A percentile compares a stretch with the other conserved stretches of the same genome.
Conservation (phyloP, 2,113 vertebrate genomes). For the Leucopternis melanops region DNA sequence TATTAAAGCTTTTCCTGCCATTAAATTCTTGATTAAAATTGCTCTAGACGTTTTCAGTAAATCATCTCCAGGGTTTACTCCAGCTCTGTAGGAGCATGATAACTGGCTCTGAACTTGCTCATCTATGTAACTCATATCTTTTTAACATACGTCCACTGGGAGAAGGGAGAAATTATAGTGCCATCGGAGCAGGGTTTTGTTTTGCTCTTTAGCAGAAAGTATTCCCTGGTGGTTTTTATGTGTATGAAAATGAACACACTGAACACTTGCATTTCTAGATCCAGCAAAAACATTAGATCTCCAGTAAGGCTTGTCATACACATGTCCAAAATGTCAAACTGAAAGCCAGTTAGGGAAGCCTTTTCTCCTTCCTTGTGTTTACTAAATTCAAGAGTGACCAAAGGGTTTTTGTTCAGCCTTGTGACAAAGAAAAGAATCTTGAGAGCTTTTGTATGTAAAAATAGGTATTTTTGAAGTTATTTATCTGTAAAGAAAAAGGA, state of each 20-base stretch:
- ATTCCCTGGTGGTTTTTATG: neutral
- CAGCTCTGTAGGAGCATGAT: neutral
- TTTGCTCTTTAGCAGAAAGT: neutral
- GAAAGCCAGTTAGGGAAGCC: neutral
- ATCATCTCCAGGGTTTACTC: neutral
- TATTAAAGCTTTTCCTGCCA: too few species aligned
- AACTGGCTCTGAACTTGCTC: neutral
- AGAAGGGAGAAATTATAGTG: neutral
- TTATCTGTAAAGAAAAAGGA: neutral
- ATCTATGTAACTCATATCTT: neutral
- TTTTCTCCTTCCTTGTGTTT: neutral
- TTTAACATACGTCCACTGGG: accelerated
- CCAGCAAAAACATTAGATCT: neutral
- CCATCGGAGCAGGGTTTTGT: neutral
- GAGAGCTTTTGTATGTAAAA: neutral
- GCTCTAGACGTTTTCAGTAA: neutral
- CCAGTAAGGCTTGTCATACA: neutral
- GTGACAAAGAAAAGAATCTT: neutral
- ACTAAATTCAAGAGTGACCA: neutral
- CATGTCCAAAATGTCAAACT: neutral
- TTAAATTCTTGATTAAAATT: neutral
- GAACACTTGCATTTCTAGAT: neutral
- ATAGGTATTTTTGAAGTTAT: neutral
- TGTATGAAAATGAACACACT: neutral
- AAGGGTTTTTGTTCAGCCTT: neutral